A percentile compares a stretch with the other conserved stretches of the same genome.
Evolutionary conservation across 2,797 vertebrate genomes (phyloP).

Genomic region (Rhadinocentrus ornatus): DNA sequence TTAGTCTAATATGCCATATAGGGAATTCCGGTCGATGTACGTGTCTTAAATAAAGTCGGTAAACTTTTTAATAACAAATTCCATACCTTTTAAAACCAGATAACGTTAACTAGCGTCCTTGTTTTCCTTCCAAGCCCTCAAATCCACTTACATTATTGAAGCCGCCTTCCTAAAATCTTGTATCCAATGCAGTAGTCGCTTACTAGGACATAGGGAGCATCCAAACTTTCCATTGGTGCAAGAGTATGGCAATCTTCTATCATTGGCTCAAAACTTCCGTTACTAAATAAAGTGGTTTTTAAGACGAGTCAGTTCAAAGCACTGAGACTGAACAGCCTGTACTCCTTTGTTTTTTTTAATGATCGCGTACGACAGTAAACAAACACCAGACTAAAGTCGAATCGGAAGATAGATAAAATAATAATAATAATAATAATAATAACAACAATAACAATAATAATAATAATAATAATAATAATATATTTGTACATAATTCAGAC

Average conservation of each 20-base stretch:
- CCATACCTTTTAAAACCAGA: slow-evolving; percentile 79
- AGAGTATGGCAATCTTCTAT: slow-evolving; percentile 71
- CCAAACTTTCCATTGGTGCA: slow-evolving; percentile 69
- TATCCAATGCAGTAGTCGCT: slow-evolving; percentile 57
- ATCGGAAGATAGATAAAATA: not conserved
- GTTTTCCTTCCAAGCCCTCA: slow-evolving; percentile 84
- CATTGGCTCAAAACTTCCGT: slow-evolving; percentile 83
- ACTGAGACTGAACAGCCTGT: slow-evolving; percentile 1
- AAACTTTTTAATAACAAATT: slow-evolving; percentile 72
- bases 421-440: too few species aligned
- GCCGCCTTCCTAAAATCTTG: slow-evolving; percentile 49
- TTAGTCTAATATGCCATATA: not conserved
- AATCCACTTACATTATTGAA: slow-evolving; percentile 81
- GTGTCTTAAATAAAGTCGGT: slow-evolving; percentile 21
- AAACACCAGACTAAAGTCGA: not conserved
- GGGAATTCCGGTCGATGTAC: not conserved
- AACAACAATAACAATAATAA: too few species aligned
- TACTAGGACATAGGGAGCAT: slow-evolving; percentile 58
- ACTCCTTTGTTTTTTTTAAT: not conserved
- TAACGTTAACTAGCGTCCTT: slow-evolving; percentile 79
- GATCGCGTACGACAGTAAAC: too few species aligned
- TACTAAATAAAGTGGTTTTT: slow-evolving; percentile 77
- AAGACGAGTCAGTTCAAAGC: slow-evolving; percentile 45
- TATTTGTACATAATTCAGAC: not conserved
- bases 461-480: too few species aligned